Conservation (phyloP, 2,888 invertebrate species). For the Belgica antarctica region DNA sequence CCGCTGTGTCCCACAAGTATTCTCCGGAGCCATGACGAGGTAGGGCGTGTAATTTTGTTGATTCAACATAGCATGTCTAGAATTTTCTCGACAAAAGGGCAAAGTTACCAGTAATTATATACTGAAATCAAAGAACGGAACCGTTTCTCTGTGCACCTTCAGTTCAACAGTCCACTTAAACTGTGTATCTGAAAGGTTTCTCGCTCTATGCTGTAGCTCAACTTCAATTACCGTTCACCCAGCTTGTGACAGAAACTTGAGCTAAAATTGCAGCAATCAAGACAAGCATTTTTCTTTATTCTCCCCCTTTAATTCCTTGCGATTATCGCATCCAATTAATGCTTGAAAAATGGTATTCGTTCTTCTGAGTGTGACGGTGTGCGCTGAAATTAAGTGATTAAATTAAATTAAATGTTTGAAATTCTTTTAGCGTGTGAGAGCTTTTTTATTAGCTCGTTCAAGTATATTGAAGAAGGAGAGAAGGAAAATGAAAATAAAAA, state of each 20-base stretch:
- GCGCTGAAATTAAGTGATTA: slow-evolving; percentile 29
- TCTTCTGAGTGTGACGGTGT: slow-evolving; percentile 2
- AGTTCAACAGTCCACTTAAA: background rate
- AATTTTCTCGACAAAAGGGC: background rate
- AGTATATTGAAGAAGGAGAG: background rate
- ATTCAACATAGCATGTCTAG: too few species aligned
- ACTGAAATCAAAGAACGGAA: background rate
- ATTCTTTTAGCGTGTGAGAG: slow-evolving; percentile 23
- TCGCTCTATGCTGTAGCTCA: background rate
- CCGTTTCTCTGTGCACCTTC: background rate
- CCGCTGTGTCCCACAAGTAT: too few species aligned
- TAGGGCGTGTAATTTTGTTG: too few species aligned
- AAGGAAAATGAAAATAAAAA: background rate
- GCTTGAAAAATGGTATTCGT: slow-evolving; percentile 16
- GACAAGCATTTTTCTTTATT: background rate
- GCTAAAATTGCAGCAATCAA: slow-evolving; percentile 11
- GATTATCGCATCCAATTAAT: slow-evolving; percentile 30
- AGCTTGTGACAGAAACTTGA: background rate
- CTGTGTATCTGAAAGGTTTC: too few species aligned
- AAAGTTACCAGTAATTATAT: background rate
- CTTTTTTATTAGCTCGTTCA: slow-evolving; percentile 14
- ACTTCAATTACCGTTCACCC: background rate
- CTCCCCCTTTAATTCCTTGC: background rate
- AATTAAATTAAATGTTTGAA: slow-evolving; percentile 29
- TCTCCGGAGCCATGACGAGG: too few species aligned